A percentile compares a stretch with the other conserved stretches of the same genome.
These are phyloP conservation scores for Galagoides demidoff DNA, from an alignment of 2,797 vertebrate genomes.

Conservation along the genomic window DNA sequence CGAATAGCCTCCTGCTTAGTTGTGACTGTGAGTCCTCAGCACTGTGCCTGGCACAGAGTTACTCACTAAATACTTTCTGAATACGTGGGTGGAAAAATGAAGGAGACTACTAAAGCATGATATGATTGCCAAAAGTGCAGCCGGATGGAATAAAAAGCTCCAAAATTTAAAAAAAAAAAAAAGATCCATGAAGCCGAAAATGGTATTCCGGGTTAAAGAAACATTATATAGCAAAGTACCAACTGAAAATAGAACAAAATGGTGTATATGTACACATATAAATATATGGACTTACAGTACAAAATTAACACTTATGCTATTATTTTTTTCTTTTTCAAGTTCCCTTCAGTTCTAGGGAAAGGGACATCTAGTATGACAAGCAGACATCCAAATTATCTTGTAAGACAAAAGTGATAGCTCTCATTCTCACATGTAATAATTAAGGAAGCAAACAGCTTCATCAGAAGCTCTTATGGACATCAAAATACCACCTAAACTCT, in stretches of 20 bases:
- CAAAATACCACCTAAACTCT: background rate
- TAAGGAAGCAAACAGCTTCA: conserved; percentile 9
- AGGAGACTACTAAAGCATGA: no score
- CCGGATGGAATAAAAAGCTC: no score
- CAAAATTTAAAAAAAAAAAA: conserved; percentile 8
- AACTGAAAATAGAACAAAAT: conserved; percentile 23
- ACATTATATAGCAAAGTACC: conserved; percentile 24
- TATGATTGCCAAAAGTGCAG: no score
- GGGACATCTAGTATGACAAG: background rate
- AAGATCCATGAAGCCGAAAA: conserved; percentile 32
- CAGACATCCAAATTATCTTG: conserved; percentile 4
- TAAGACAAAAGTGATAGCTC: conserved; percentile 9
- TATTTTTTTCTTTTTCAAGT: conserved; percentile 30
- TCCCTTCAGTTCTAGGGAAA: background rate
- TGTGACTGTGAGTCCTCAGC: no score
- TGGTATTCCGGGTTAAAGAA: background rate
- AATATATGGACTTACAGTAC: background rate
- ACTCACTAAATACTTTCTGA: no score
- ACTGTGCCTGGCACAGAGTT: no score
- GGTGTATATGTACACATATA: background rate
- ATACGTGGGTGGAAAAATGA: no score
- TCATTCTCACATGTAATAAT: background rate
- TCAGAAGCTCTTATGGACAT: background rate
- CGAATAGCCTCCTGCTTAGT: no score
- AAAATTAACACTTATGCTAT: conserved; percentile 17